Evolutionary conservation across 2,797 vertebrate species (phyloP).

Genomic region (Apodemus agrarius): DNA sequence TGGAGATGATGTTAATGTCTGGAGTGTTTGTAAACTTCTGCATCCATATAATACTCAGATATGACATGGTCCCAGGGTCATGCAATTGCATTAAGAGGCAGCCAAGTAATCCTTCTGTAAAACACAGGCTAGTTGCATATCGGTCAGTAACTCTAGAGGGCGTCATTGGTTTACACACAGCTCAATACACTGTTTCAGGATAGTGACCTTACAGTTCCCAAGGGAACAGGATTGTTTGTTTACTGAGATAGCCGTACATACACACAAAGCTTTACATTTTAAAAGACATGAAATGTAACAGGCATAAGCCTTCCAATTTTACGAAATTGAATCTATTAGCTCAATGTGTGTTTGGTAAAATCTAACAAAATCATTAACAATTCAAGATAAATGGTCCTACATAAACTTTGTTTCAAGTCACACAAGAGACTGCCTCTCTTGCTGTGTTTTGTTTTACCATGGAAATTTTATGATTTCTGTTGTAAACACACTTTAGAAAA

Average conservation of each 20-base stretch:
- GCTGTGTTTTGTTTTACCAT: not conserved
- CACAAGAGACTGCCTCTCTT: not conserved
- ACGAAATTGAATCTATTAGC: not conserved
- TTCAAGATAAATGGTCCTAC: not conserved
- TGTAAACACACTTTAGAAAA: not conserved
- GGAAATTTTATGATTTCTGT: not conserved
- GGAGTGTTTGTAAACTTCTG: not conserved
- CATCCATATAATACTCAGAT: not conserved
- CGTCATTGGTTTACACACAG: not conserved
- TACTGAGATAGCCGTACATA: not conserved
- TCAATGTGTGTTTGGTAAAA: not conserved
- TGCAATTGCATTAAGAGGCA: not conserved
- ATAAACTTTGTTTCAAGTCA: not conserved
- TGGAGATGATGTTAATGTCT: not conserved
- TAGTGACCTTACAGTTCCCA: not conserved
- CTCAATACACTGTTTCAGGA: not conserved
- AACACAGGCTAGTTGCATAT: not conserved
- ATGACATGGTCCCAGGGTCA: not conserved
- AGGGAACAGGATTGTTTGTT: slow-evolving; percentile 6
- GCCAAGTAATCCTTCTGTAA: not conserved
- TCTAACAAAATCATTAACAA: not conserved
- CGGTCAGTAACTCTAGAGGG: slow-evolving; percentile 30
- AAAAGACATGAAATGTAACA: not conserved
- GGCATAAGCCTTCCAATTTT: slow-evolving; percentile 16
- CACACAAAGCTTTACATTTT: not conserved